These are phyloP conservation scores for Agriopis aurantiaria DNA, from an alignment of 2,888 invertebrate species.

Conservation along the genomic window DNA sequence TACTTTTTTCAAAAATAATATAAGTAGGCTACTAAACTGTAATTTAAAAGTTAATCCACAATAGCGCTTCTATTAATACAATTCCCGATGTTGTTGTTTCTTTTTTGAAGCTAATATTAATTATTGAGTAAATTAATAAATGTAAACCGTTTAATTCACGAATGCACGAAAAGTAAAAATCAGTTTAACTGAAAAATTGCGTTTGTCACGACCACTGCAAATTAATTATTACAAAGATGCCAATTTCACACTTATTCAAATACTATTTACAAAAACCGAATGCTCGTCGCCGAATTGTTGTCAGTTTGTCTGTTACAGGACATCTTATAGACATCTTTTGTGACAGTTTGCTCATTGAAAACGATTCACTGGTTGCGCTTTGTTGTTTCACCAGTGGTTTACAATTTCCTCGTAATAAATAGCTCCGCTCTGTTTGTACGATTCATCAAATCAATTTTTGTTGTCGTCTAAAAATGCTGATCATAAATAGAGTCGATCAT, in stretches of 20 bases:
- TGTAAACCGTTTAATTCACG: too few species aligned
- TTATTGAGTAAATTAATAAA: too few species aligned
- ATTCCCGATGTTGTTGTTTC: too few species aligned
- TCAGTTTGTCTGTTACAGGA: constrained; percentile 9
- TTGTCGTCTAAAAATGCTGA: too few species aligned
- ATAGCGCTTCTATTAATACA: too few species aligned
- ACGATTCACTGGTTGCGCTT: neutral
- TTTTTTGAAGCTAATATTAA: too few species aligned
- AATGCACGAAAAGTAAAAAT: too few species aligned
- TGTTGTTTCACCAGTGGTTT: neutral
- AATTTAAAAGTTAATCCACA: too few species aligned
- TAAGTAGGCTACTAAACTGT: too few species aligned
- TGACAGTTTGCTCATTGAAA: constrained; percentile 10
- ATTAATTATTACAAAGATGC: neutral
- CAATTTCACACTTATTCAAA: constrained; percentile 6
- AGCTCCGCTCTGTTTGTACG: neutral
- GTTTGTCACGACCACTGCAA: neutral
- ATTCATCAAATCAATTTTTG: too few species aligned
- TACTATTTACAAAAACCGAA: constrained; percentile 2
- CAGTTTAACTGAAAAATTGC: neutral
- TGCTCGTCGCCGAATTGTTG: neutral
- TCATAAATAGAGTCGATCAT: too few species aligned
- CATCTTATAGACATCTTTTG: constrained; percentile 5
- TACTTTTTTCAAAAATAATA: too few species aligned
- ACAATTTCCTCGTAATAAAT: neutral